Percentiles rank a stretch among this genome's conserved stretches.
Conservation (phyloP, 1,140 invertebrate genomes). For the Penaeus japonicus region DNA sequence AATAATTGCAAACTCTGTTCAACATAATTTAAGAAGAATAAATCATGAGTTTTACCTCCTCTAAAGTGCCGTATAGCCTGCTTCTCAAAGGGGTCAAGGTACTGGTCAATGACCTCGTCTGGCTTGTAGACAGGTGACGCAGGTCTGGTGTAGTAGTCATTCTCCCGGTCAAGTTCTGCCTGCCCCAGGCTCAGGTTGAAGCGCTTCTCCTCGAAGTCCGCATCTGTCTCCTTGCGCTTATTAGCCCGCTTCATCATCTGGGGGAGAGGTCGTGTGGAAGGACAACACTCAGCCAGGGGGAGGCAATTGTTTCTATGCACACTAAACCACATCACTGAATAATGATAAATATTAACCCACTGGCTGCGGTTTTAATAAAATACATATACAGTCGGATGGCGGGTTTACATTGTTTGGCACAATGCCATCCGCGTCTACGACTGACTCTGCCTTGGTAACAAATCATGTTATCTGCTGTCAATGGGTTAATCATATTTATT, state of each 20-base stretch:
- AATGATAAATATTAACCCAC: too few species aligned
- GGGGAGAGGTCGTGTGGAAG: neutral
- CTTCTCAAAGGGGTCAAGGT: constrained; percentile 54
- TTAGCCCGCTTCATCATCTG: constrained; percentile 86
- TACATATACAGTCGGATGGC: too few species aligned
- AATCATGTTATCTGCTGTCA: too few species aligned
- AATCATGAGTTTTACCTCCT: constrained; percentile 11
- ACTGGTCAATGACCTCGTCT: constrained; percentile 41
- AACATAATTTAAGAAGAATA: neutral
- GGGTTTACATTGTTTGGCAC: too few species aligned
- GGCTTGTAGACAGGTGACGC: constrained; percentile 65
- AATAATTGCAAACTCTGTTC: neutral
- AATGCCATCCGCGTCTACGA: too few species aligned
- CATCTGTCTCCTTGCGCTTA: constrained; percentile 92
- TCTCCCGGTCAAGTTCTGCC: constrained; percentile 89
- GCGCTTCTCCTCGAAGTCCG: constrained; percentile 96
- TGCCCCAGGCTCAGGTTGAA: constrained; percentile 85
- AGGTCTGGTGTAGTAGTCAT: constrained; percentile 77
- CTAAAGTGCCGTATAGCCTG: constrained; percentile 56
- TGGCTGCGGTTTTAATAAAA: too few species aligned
- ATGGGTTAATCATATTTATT: too few species aligned
- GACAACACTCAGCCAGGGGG: too few species aligned
- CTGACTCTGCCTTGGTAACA: too few species aligned
- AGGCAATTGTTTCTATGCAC: neutral
- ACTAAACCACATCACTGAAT: too few species aligned